These are phyloP conservation scores for Ptyas mucosa DNA, from an alignment of 2,113 vertebrate genomes.

Conservation along the genomic window DNA sequence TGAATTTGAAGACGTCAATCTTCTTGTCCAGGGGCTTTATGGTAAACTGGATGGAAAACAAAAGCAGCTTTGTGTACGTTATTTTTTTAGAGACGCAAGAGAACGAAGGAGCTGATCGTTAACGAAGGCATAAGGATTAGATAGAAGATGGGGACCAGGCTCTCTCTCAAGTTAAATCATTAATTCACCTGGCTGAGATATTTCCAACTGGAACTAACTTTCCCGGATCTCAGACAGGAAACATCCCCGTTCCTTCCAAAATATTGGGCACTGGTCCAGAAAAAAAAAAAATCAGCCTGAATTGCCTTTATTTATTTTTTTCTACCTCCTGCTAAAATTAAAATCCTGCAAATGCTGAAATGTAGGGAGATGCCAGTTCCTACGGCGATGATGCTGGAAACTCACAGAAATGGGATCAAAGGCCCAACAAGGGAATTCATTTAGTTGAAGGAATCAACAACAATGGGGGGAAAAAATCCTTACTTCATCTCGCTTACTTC, in stretches of 20 bases:
- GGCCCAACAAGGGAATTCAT: not conserved
- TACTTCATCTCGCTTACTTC: not conserved
- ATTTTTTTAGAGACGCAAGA: constrained; percentile 26
- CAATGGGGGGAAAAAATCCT: not conserved
- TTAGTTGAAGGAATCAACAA: not conserved
- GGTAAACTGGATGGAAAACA: constrained; percentile 80
- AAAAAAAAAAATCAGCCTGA: not conserved
- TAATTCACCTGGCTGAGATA: not conserved
- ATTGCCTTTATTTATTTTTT: not conserved
- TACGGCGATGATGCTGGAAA: not conserved
- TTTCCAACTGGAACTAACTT: not conserved
- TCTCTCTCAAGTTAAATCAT: too few relatives aligned
- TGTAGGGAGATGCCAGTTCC: not conserved
- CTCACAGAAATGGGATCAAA: not conserved
- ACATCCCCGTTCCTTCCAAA: not conserved
- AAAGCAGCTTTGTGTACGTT: constrained; percentile 32
- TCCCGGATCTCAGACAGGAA: not conserved
- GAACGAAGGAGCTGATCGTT: not conserved
- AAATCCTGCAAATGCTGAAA: not conserved
- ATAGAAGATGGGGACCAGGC: not conserved
- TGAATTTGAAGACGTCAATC: constrained; percentile 94
- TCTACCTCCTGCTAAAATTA: not conserved
- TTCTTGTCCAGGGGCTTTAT: constrained; percentile 98
- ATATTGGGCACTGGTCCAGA: not conserved
- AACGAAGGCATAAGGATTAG: constrained; percentile 21